Conservation (phyloP, 2,113 vertebrate genomes). For the Xenopus laevis region DNA sequence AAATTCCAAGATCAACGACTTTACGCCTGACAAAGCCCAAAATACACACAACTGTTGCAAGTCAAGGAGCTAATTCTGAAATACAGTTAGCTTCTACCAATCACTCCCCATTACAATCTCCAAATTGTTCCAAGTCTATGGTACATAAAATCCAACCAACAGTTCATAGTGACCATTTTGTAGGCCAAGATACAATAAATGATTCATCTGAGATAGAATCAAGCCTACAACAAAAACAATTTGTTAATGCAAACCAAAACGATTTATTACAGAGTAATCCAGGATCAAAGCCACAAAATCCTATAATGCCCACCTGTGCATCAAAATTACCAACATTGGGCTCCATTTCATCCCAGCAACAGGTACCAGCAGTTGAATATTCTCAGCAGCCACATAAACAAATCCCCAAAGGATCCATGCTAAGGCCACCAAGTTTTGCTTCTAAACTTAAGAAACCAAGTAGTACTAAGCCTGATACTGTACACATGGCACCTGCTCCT, state of each 20-base stretch:
- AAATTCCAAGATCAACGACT: constrained; percentile 58
- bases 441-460: constrained; percentile 63
- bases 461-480: constrained; percentile 47
- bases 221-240: background rate
- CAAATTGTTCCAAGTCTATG: constrained; percentile 1
- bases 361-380: constrained; percentile 49
- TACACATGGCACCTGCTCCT: constrained; percentile 7
- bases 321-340: background rate
- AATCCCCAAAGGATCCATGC: constrained; percentile 62
- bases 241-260: background rate
- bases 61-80: constrained; percentile 52
- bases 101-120: background rate
- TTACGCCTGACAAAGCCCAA: constrained; percentile 55
- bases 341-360: constrained; percentile 42
- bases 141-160: background rate
- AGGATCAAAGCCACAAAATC: background rate
- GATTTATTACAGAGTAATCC: background rate
- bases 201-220: background rate
- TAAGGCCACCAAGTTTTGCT: constrained; percentile 61
- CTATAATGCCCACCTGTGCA: background rate
- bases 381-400: constrained; percentile 56
- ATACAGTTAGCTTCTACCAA: constrained; percentile 34
- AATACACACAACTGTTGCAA: constrained; percentile 56
- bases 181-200: background rate
- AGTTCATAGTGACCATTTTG: background rate